Conservation (phyloP, 2,797 vertebrate species). For the Cossypha caffra region DNA sequence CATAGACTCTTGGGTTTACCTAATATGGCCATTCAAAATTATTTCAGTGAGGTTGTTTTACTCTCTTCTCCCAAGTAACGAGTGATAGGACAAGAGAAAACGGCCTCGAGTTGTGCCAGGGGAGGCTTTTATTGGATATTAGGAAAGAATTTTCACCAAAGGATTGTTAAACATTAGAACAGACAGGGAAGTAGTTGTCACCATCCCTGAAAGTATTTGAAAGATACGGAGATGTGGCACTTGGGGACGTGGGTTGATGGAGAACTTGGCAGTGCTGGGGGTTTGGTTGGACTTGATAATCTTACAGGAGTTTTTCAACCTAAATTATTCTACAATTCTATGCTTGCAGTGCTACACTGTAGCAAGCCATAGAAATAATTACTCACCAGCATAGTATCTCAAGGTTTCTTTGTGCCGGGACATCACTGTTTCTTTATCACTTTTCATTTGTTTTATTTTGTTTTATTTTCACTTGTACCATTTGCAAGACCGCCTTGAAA, state of each 20-base stretch:
- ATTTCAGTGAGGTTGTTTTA: not conserved
- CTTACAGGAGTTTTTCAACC: not conserved
- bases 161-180: not conserved
- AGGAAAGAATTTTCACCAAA: not conserved
- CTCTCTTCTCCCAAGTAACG: not conserved
- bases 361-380: not conserved
- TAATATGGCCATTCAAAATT: not conserved
- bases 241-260: too few relatives aligned
- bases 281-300: not conserved
- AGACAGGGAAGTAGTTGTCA: not conserved
- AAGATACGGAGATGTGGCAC: too few relatives aligned
- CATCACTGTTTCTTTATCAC: not conserved
- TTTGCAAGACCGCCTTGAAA: not conserved
- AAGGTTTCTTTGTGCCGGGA: not conserved
- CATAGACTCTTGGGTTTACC: not conserved
- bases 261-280: not conserved
- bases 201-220: not conserved
- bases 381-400: not conserved
- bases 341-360: fast-evolving
- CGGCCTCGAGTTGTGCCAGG: not conserved
- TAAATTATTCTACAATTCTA: not conserved
- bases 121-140: not conserved
- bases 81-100: not conserved
- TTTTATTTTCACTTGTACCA: not conserved
- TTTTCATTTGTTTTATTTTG: not conserved